Base-by-base conservation (phyloP, 30 jellyfish, hydroid and myxozoan genomes). In the Hydra vulgaris region DNA sequence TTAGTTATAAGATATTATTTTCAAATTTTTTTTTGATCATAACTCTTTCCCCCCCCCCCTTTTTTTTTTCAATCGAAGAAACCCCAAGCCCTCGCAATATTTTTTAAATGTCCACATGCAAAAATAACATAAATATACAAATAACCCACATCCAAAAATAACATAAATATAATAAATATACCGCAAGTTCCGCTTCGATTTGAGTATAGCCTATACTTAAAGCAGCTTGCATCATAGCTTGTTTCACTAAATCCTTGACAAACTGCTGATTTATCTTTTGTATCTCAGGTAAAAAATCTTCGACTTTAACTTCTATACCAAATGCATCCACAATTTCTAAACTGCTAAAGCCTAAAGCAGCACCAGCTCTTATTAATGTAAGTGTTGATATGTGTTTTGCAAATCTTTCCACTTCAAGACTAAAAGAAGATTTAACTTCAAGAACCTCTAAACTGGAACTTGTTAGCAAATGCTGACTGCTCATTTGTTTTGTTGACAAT, bases 311-410 rank as follows among this genome's bases (percentile, higher is more conserved):
- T 17, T 23, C 85, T 15, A 61, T 53, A 16, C 87, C 87, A 17
- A 80, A 74, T 3, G 87, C 76, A 1, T 8, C 15, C 25, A 67
- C 25, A 66, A 80, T 80, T 72, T 80, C 87, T 19, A 61, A 7
- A 22, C 83, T 16, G 27, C 18, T 68, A 66, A 18, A 80, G 3
- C 87, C 87, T 25, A 80, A 70, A 7, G 85, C 61, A 1, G 70
- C 81, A 80, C 83, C 87, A 18, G 87, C 87, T n/a, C 69, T 53
- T 17, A 80, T 66, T 27, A 80, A 70, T 17, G 87, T 18, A 7
- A 80, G 3, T 24, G 53, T 27, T 4, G 87, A 25, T 7, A 80
- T 66, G 7, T 80, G 25, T 71, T 70, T 80, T 18, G 87, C 80
- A 80, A 21, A 61, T 7, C 53, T 70, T 26, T 16, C 23, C 61